Conservation (phyloP, 2,113 vertebrate genomes). For the Lampris megalopsis region DNA sequence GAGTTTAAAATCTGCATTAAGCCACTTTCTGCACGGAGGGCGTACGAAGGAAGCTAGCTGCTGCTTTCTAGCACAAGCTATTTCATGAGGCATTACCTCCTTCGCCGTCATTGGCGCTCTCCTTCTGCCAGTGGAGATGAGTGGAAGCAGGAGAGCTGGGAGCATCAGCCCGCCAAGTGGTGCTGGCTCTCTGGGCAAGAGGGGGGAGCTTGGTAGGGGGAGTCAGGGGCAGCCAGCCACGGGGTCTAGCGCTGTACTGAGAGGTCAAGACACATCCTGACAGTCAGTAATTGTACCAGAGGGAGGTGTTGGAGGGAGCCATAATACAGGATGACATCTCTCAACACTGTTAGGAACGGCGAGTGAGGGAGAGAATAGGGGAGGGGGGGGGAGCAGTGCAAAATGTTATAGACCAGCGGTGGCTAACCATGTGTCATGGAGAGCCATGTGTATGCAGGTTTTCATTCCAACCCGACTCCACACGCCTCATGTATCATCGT, state of each 20-base stretch:
- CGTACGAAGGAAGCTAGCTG: slow-evolving; percentile 41
- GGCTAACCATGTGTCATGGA: slow-evolving; percentile 21
- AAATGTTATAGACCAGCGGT: slow-evolving; percentile 30
- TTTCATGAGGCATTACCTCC: slow-evolving; percentile 49
- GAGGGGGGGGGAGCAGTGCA: slow-evolving; percentile 2
- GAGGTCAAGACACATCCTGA: slow-evolving; percentile 65
- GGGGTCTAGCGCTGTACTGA: slow-evolving; percentile 41
- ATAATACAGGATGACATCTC: slow-evolving; percentile 69
- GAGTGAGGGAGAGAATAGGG: slow-evolving; percentile 3
- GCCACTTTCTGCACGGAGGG: slow-evolving; percentile 6
- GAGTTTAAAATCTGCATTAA: slow-evolving; percentile 23
- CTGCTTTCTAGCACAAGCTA: slow-evolving; percentile 33
- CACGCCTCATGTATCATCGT: neutral
- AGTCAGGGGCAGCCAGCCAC: neutral
- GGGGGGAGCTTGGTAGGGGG: neutral
- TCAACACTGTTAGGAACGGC: slow-evolving; percentile 57
- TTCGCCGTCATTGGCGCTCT: slow-evolving; percentile 33
- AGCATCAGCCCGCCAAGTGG: neutral
- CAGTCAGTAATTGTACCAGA: slow-evolving; percentile 73
- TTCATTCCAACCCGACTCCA: neutral
- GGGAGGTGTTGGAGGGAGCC: slow-evolving; percentile 57
- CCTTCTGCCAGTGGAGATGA: neutral
- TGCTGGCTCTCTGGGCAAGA: neutral
- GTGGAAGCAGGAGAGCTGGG: slow-evolving; percentile 14
- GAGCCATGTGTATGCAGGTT: slow-evolving; percentile 17